A percentile compares a stretch with the other conserved stretches of the same genome.
phyloP scores from a whole-genome alignment of 2,113 vertebrate species.

The Anser brachyrhynchus region DNA sequence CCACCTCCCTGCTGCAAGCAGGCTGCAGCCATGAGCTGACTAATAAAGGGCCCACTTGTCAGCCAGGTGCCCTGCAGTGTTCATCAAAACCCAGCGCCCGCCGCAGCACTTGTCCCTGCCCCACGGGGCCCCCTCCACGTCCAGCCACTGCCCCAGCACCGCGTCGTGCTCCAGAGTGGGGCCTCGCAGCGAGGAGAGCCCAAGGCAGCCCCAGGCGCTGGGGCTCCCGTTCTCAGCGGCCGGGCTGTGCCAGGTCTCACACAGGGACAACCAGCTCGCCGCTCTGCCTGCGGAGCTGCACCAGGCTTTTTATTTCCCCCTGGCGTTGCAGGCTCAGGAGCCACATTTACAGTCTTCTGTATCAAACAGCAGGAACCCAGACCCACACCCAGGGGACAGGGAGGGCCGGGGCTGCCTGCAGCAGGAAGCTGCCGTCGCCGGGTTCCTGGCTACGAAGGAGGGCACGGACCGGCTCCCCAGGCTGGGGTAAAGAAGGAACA shows the following conservation, averaged over 20 bases:
- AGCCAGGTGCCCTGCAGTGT: fast-evolving
- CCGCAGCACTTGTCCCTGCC: fast-evolving
- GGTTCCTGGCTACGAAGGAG: not conserved
- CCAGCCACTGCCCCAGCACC: not conserved
- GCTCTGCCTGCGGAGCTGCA: not conserved
- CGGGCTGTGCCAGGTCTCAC: fast-evolving
- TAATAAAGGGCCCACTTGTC: not conserved
- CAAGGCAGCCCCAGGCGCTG: fast-evolving
- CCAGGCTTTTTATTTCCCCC: not conserved
- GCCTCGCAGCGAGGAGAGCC: fast-evolving
- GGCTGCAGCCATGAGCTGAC: fast-evolving
- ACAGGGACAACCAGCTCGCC: fast-evolving
- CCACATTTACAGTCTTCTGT: not conserved
- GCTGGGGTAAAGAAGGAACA: not conserved
- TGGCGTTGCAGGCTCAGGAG: not conserved
- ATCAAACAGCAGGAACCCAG: not conserved
- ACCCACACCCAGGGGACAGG: not conserved
- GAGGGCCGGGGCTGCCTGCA: not conserved
- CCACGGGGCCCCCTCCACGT: not conserved
- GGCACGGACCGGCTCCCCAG: not conserved
- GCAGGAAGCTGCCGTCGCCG: not conserved
- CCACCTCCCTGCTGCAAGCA: not conserved
- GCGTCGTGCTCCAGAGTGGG: not conserved
- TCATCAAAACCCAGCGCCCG: fast-evolving
- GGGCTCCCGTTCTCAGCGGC: fast-evolving